Percentiles rank a stretch among this genome's conserved stretches.
These are phyloP conservation scores for Panurus biarmicus DNA, from an alignment of 2,113 vertebrate genomes.

Conservation along the genomic window DNA sequence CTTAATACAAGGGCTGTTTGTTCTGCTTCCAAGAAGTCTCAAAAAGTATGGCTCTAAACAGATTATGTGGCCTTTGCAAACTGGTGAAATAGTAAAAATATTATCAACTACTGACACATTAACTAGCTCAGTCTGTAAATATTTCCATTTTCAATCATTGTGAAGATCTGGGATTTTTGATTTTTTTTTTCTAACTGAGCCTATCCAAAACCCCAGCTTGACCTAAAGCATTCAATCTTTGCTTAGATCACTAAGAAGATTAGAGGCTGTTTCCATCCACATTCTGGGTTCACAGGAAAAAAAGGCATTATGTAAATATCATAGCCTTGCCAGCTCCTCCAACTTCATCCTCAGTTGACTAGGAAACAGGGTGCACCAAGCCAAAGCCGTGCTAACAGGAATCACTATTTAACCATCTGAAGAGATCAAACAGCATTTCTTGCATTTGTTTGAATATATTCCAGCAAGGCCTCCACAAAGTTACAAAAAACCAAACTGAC, in stretches of 20 bases:
- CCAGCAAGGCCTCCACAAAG: neutral
- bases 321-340: slow-evolving; percentile 26
- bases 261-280: slow-evolving; percentile 46
- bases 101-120: neutral
- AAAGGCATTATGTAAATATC: slow-evolving; percentile 53
- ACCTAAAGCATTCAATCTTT: slow-evolving; percentile 53
- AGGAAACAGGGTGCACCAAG: slow-evolving; percentile 6
- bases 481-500: neutral
- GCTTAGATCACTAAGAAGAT: slow-evolving; percentile 56
- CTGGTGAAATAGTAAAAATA: neutral
- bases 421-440: slow-evolving; percentile 33
- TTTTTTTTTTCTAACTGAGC: neutral
- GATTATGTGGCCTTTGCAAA: neutral
- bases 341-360: slow-evolving; percentile 32
- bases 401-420: neutral
- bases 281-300: slow-evolving; percentile 30
- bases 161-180: neutral
- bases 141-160: neutral
- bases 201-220: slow-evolving; percentile 15
- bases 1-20: neutral
- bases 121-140: neutral
- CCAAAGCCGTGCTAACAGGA: slow-evolving; percentile 3
- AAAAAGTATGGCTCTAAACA: neutral
- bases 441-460: neutral
- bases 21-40: neutral